Evolutionary conservation across 1,140 invertebrate species (phyloP).

Genomic region (Caenorhabditis elegans): DNA sequence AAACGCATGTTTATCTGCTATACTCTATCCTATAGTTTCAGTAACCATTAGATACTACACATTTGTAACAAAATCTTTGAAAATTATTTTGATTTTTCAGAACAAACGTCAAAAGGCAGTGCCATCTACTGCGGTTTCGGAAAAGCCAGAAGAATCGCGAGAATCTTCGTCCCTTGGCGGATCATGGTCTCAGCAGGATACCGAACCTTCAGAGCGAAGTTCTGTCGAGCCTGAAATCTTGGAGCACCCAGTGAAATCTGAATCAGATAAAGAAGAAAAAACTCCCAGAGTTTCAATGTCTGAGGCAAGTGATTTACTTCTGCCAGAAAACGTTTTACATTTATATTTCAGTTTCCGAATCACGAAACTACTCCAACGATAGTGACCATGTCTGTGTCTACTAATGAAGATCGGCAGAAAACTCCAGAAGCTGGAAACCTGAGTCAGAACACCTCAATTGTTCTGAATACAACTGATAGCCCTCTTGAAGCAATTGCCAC

Average conservation of each 20-base stretch:
- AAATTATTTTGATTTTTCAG: background rate
- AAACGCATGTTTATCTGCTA: slow-evolving; percentile 15
- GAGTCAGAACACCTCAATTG: background rate
- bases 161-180: background rate
- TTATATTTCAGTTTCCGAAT: background rate
- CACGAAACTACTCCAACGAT: background rate
- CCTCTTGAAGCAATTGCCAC: background rate
- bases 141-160: background rate
- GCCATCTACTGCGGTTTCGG: background rate
- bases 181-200: background rate
- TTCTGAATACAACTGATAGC: background rate
- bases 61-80: background rate
- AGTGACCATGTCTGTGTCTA: background rate
- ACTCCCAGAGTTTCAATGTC: slow-evolving; percentile 9
- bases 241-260: background rate
- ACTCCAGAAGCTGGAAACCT: background rate
- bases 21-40: slow-evolving; percentile 2
- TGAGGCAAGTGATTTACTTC: background rate
- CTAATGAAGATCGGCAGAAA: background rate
- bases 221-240: background rate
- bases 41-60: background rate
- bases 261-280: background rate
- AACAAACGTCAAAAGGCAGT: background rate
- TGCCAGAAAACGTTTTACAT: too few relatives aligned
- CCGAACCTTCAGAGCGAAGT: background rate